phyloP scores from a whole-genome alignment of 2,888 invertebrate species.

The Iselma pallidipennis region DNA sequence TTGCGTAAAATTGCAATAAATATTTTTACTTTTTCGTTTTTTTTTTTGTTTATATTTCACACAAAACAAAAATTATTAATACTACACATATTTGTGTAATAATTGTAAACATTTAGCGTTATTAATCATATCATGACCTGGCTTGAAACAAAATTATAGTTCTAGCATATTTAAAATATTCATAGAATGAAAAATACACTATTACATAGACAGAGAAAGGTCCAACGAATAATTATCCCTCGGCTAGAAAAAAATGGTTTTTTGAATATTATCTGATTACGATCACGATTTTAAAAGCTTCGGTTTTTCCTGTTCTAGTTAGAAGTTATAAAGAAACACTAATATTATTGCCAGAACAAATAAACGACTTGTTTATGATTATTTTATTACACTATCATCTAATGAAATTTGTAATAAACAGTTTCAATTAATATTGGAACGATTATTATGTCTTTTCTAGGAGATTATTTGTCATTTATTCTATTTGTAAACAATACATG shows the following conservation, averaged over 20 bases:
- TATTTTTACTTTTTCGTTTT: neutral
- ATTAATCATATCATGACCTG: neutral
- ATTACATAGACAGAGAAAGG: neutral
- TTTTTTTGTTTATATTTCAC: too few species aligned
- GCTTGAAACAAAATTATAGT: neutral
- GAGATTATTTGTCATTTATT: too few species aligned
- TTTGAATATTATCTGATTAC: neutral
- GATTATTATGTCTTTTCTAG: neutral
- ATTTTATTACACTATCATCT: neutral
- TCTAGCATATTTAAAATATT: too few species aligned
- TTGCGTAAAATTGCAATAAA: neutral
- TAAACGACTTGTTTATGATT: neutral
- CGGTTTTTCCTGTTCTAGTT: too few species aligned
- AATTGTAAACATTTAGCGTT: too few species aligned
- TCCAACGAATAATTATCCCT: neutral
- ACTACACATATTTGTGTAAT: too few species aligned
- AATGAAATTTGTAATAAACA: neutral
- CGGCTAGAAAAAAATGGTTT: too few species aligned
- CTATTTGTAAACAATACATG: too few species aligned
- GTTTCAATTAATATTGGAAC: neutral
- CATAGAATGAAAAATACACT: too few species aligned
- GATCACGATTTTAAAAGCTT: neutral
- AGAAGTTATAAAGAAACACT: too few species aligned
- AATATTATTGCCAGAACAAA: too few species aligned
- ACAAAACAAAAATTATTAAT: too few species aligned